These are phyloP conservation scores for Hartigia nigra DNA, from an alignment of 2,888 invertebrate genomes.

Conservation along the genomic window DNA sequence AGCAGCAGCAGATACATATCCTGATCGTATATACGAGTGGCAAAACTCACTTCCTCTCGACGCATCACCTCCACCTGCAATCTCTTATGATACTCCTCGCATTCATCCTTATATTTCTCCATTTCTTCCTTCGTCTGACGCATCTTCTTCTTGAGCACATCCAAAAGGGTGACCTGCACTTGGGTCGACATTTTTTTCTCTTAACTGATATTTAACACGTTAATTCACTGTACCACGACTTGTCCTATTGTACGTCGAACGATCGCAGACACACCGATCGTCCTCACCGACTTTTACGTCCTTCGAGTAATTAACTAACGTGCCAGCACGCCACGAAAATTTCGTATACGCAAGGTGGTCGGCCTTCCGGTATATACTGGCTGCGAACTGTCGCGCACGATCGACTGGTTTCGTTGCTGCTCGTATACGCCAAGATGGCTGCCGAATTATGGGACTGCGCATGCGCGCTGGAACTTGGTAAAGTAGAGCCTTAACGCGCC, in stretches of 20 bases:
- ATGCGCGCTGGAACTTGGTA: conserved; percentile 37
- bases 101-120: conserved; percentile 98
- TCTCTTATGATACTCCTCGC: conserved; percentile 95
- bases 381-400: conserved; percentile 50
- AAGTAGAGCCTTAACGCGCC: conserved; percentile 41
- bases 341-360: conserved; percentile 33
- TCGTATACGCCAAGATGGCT: conserved; percentile 57
- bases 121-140: conserved; percentile 98
- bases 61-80: conserved; percentile 95
- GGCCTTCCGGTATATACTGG: conserved; percentile 34
- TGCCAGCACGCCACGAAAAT: conserved; percentile 17
- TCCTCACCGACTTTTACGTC: no score
- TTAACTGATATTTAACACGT: conserved; percentile 11
- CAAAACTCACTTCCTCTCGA: conserved; percentile 93
- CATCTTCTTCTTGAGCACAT: conserved; percentile 99
- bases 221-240: no score
- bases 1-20: background rate
- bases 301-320: background rate
- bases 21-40: no score
- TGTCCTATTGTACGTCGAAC: conserved; percentile 22
- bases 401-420: conserved; percentile 55
- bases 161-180: conserved; percentile 93
- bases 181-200: conserved; percentile 83
- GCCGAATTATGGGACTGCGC: conserved; percentile 46
- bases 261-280: background rate